A percentile compares a stretch with the other conserved stretches of the same genome.
phyloP scores from a whole-genome alignment of 2,888 invertebrate species.

The Diadegma fenestrale region DNA sequence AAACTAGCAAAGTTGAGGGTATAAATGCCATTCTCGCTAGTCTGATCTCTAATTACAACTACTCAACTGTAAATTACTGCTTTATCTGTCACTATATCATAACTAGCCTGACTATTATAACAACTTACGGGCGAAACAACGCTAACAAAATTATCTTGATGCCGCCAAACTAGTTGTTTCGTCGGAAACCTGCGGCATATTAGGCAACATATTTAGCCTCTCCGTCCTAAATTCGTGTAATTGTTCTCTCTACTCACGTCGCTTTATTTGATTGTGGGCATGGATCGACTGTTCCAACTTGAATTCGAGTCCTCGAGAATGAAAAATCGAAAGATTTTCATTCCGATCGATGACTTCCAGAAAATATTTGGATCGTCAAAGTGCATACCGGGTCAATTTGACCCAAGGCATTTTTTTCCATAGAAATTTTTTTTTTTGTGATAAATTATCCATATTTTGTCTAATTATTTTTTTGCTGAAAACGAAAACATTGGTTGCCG shows the following conservation, averaged over 20 bases:
- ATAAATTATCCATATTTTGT: too few species aligned
- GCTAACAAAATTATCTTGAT: slow-evolving; percentile 12
- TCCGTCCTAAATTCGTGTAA: neutral
- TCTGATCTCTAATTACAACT: slow-evolving; percentile 19
- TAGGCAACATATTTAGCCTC: neutral
- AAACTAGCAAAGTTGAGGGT: neutral
- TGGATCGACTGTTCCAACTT: too few species aligned
- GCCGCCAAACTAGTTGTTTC: slow-evolving; percentile 1
- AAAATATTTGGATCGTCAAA: too few species aligned
- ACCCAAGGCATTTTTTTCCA: too few species aligned
- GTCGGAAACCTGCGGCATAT: neutral
- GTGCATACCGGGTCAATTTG: too few species aligned
- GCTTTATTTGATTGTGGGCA: too few species aligned
- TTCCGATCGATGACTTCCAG: too few species aligned
- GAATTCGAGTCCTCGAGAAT: too few species aligned
- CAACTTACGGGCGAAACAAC: neutral
- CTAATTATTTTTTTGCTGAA: too few species aligned
- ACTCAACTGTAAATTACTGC: slow-evolving; percentile 1
- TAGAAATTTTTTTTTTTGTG: too few species aligned
- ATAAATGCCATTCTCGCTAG: neutral
- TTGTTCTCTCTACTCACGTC: neutral
- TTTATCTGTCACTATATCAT: slow-evolving; percentile 11
- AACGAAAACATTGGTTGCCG: too few species aligned
- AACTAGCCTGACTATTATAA: neutral
- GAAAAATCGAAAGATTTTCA: too few species aligned